A percentile compares a stretch with the other conserved stretches of the same genome.
Conservation (phyloP, 2,113 vertebrate species). For the Percopsis transmontana region DNA sequence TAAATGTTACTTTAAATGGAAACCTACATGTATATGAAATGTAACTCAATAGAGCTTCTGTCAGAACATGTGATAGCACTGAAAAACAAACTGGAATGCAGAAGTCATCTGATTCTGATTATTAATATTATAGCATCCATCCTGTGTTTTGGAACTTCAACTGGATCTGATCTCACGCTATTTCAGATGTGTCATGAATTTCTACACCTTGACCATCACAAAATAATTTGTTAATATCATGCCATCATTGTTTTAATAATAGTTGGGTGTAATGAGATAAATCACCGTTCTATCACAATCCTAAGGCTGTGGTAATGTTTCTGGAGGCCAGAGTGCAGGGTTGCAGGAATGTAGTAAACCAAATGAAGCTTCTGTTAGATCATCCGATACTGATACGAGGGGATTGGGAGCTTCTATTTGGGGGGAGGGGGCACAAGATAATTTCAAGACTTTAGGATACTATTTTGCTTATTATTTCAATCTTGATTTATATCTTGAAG, state of each 20-base stretch:
- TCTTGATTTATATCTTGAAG: too few relatives aligned
- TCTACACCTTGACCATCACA: background rate
- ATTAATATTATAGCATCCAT: background rate
- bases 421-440: too few relatives aligned
- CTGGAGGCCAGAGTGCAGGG: too few relatives aligned
- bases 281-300: background rate
- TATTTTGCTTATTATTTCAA: too few relatives aligned
- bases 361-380: too few relatives aligned
- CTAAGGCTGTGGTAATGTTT: background rate
- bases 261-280: background rate
- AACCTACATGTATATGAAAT: background rate
- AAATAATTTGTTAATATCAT: background rate
- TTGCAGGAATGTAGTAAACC: too few relatives aligned
- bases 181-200: too few relatives aligned
- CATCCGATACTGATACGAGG: too few relatives aligned
- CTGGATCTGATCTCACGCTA: background rate
- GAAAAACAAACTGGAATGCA: background rate
- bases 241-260: background rate
- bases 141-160: background rate
- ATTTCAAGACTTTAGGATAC: too few relatives aligned
- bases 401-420: too few relatives aligned
- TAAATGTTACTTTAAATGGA: background rate
- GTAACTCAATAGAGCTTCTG: background rate
- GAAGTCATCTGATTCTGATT: constrained; percentile 16
- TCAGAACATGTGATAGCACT: constrained; percentile 18